Percentiles rank a stretch among this genome's conserved stretches.
Conservation (phyloP, 1,140 invertebrate species). For the Nephotettix cincticeps region DNA sequence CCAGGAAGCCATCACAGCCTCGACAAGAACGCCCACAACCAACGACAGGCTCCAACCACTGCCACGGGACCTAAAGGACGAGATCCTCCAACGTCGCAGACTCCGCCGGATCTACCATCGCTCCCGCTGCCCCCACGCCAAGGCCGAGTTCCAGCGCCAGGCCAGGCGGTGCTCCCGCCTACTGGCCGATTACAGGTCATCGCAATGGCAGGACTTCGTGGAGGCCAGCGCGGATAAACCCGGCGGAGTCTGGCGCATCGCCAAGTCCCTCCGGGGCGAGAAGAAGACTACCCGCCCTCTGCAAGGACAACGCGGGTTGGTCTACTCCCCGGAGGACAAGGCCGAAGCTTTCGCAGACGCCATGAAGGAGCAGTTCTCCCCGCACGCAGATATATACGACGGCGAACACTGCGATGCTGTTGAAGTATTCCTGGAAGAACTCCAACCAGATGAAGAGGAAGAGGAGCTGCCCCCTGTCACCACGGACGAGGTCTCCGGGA, state of each 20-base stretch:
- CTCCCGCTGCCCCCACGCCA: background rate
- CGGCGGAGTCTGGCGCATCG: too few species aligned
- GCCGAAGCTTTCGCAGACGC: background rate
- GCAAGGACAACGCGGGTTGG: too few species aligned
- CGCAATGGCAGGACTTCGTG: too few species aligned
- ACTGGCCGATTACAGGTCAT: background rate
- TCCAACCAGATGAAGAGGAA: background rate
- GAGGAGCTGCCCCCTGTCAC: background rate
- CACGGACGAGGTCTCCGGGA: background rate
- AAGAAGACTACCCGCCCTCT: background rate
- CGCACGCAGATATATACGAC: background rate
- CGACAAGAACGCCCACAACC: too few species aligned
- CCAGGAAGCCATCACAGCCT: background rate
- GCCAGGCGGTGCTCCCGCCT: background rate
- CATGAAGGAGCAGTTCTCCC: background rate
- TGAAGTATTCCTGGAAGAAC: background rate
- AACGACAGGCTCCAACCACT: background rate
- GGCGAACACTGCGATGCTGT: background rate
- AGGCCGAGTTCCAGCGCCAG: background rate
- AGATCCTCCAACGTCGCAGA: background rate
- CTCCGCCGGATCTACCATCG: background rate
- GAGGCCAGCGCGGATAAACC: too few species aligned
- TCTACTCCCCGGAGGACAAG: background rate
- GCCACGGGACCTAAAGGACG: background rate
- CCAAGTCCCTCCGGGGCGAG: too few species aligned